Evolutionary conservation across 2,888 invertebrate species (phyloP), one percentile per base, ranked within the genome.

Genomic region (Volucella zonaria): DNA sequence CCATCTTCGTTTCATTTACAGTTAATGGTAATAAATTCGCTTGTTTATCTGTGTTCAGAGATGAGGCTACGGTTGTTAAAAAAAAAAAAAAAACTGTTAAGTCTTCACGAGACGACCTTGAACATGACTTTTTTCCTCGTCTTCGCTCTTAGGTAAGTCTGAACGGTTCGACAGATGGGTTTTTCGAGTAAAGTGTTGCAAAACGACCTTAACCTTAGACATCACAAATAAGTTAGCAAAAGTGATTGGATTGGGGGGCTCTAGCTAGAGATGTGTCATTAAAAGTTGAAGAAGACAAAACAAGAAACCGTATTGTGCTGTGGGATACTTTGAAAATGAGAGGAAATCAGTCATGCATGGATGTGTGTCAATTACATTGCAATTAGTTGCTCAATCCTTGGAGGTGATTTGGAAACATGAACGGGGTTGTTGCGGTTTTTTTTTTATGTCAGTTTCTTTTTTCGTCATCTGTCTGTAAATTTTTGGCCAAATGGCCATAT

Each of bases 351-450:
- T 80, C 75, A 83, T 45, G 80, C 83, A 75, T 43, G 70, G 66
- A 79, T 80, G 71, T 80, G 61, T 83, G 83, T 83, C 83, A 79
- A 83, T 83, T 83, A 83, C 64, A 66, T 76, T 76, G 83, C 79
- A 83, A 80, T 83, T 80, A 83, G 80, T 83, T 83, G 71, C 83
- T 56, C 70, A 83, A 83, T 75, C 38, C 67, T 31, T 61, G 64
- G 45, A 70, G 54, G 14, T 11, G 70, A 80, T 79, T 64, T 74
- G 31, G 79, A 64, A 79, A 79, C 52, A 62, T 68, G 52, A 64
- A 74, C 67, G 73, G 74, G 73, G 82, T 64, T 77, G 77, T 42
- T 67, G 38, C 54, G 51, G 70, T 61, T 49, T 59, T 42, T 49
- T 43, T 58, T 61, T 61, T 54, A 62, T 23, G 1, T 3, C 0